Conservation (phyloP, 2,888 invertebrate species). For the Lochmaea crataegi region DNA sequence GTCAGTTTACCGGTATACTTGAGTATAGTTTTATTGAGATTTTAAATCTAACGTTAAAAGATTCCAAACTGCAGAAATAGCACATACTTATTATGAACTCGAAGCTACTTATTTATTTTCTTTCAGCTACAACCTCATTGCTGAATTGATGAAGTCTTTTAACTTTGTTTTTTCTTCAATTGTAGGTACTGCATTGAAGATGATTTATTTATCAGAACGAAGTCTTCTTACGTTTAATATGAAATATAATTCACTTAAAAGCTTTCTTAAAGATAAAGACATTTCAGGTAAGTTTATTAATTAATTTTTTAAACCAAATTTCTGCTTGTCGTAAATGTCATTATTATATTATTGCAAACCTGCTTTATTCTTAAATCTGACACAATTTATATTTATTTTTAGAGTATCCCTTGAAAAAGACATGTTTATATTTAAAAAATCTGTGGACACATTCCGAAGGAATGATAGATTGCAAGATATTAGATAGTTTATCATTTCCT, state of each 20-base stretch:
- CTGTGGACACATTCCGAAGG: slow-evolving; percentile 69
- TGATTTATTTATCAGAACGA: slow-evolving; percentile 27
- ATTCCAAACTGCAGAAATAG: too few relatives aligned
- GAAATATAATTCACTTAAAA: slow-evolving; percentile 23
- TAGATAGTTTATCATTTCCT: slow-evolving; percentile 32
- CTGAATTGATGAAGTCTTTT: neutral
- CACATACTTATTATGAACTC: too few relatives aligned
- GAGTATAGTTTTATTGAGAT: too few relatives aligned
- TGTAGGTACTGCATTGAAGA: slow-evolving; percentile 36
- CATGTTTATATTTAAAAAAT: slow-evolving; percentile 69
- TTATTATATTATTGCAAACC: neutral
- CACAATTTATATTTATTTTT: slow-evolving; percentile 16
- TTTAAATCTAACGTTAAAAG: too few relatives aligned
- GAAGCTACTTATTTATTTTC: too few relatives aligned
- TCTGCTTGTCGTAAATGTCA: too few relatives aligned
- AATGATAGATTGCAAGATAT: slow-evolving; percentile 56
- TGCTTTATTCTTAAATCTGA: neutral
- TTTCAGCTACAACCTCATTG: too few relatives aligned
- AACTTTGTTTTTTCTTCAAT: neutral
- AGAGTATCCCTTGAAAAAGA: slow-evolving; percentile 63
- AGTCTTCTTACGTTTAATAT: slow-evolving; percentile 23
- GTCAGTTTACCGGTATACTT: too few relatives aligned
- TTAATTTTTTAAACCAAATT: too few relatives aligned
- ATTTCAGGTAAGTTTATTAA: slow-evolving; percentile 59
- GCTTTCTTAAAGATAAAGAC: slow-evolving; percentile 66